phyloP scores from a whole-genome alignment of 2,113 vertebrate genomes.

The Plecotus auritus region DNA sequence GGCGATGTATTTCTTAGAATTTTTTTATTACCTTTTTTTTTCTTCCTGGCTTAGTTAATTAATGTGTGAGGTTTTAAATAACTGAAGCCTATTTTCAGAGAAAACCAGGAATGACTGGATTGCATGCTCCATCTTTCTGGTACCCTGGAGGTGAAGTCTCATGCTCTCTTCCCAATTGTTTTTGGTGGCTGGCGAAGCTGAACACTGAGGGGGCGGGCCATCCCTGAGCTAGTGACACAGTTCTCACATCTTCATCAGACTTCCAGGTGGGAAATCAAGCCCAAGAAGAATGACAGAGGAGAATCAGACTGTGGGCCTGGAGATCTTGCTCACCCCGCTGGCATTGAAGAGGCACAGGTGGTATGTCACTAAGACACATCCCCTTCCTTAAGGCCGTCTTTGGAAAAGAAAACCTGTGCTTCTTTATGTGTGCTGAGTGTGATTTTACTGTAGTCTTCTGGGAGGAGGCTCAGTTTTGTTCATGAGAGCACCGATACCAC shows the following conservation, averaged over 20 bases:
- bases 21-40: neutral
- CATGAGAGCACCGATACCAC: neutral
- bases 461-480: neutral
- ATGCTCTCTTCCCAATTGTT: neutral
- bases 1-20: neutral
- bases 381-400: neutral
- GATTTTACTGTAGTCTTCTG: neutral
- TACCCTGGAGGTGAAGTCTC: neutral
- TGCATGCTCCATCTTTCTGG: neutral
- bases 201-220: neutral
- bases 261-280: neutral
- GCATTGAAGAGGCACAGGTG: neutral
- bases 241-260: neutral
- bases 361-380: neutral
- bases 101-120: neutral
- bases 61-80: neutral
- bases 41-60: neutral
- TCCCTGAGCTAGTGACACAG: neutral
- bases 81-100: neutral
- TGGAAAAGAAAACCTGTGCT: neutral
- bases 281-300: neutral
- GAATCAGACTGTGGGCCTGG: neutral
- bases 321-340: neutral
- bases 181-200: neutral
- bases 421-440: neutral